Percentiles rank a stretch among this genome's conserved stretches.
These are phyloP conservation scores for Sthenelais limicola DNA, from an alignment of 2,888 invertebrate genomes.

Conservation along the genomic window DNA sequence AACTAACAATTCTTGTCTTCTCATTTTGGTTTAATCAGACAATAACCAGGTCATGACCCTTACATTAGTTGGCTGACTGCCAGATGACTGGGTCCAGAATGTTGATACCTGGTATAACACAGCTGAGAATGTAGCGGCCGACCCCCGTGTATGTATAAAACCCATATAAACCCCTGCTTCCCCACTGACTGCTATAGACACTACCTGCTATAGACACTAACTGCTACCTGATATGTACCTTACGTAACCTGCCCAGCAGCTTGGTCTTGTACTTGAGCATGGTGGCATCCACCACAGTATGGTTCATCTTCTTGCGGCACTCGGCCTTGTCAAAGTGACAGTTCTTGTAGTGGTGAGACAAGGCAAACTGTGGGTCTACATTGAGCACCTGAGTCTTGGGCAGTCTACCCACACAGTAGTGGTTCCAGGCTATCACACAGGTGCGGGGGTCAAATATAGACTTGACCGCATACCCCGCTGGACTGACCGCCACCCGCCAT, in stretches of 20 bases:
- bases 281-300: slow-evolving; percentile 6
- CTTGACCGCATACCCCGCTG: slow-evolving; percentile 42
- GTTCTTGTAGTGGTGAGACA: slow-evolving; percentile 48
- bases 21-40: no score
- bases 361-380: slow-evolving; percentile 37
- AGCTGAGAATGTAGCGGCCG: no score
- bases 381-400: slow-evolving; percentile 8
- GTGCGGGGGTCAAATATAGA: slow-evolving; percentile 46
- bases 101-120: no score
- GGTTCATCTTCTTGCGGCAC: slow-evolving; percentile 17
- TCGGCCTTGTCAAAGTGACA: slow-evolving; percentile 42
- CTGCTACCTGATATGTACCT: slow-evolving; percentile 18
- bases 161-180: no score
- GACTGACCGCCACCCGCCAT: slow-evolving; percentile 32
- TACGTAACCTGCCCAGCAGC: slow-evolving; percentile 2
- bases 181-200: no score
- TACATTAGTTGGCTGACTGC: no score
- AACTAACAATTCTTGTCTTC: no score
- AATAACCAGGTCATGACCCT: no score
- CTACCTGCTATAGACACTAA: no score
- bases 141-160: no score
- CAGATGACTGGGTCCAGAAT: no score
- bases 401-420: slow-evolving; percentile 38
- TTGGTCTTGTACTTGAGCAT: slow-evolving; percentile 9
- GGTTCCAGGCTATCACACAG: slow-evolving; percentile 45